These are phyloP conservation scores for Anguilla obscura DNA, from an alignment of 2,797 vertebrate genomes.

Conservation along the genomic window DNA sequence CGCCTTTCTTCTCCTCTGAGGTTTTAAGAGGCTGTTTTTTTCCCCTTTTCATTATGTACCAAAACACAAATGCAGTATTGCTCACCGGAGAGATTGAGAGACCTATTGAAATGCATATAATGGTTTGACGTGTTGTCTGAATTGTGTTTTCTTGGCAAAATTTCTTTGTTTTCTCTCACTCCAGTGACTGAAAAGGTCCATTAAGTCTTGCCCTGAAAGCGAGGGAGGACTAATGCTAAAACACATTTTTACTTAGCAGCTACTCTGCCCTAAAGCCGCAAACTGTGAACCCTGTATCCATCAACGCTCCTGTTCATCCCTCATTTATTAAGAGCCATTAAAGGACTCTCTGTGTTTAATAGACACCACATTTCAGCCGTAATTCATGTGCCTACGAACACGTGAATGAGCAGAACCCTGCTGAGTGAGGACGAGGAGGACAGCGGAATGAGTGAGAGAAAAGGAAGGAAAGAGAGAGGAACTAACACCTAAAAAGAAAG, in stretches of 20 bases:
- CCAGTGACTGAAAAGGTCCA: background rate
- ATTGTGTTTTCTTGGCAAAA: slow-evolving; percentile 13
- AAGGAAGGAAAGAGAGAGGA: background rate
- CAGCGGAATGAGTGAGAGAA: background rate
- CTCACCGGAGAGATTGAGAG: background rate
- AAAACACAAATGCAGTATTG: background rate
- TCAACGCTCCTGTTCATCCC: background rate
- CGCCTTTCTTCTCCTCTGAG: background rate
- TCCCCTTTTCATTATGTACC: background rate
- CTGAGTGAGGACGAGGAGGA: background rate
- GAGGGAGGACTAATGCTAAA: background rate
- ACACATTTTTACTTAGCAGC: background rate
- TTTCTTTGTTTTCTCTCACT: background rate
- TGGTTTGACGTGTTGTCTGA: background rate
- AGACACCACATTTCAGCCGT: background rate
- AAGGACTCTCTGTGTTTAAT: slow-evolving; percentile 10
- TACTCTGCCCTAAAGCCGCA: background rate
- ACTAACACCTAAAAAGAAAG: background rate
- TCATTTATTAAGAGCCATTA: background rate
- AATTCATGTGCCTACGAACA: background rate
- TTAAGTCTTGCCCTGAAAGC: background rate
- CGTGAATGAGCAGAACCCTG: background rate
- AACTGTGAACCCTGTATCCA: slow-evolving; percentile 10
- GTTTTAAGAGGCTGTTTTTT: background rate
- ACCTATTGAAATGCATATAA: slow-evolving; percentile 11